A percentile compares a stretch with the other conserved stretches of the same genome.
Evolutionary conservation across 37 sponge, comb jelly and placozoan species (phyloP).

Genomic region (Mnemiopsis leidyi): DNA sequence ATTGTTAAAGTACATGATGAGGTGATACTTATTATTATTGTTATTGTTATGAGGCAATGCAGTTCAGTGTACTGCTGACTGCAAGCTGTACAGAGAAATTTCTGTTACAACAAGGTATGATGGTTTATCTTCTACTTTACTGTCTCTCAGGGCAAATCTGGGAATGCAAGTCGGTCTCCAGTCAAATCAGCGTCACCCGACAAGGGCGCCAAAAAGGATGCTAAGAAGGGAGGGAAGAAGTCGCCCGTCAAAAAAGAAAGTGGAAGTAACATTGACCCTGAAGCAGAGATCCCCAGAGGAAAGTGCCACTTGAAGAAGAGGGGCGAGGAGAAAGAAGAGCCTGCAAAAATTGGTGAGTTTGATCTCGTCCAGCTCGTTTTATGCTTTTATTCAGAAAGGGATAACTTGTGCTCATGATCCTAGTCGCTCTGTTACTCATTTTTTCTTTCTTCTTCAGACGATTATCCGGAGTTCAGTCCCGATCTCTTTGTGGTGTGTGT

Average conservation of each 20-base stretch:
- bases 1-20: no score
- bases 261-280: constrained; percentile 20
- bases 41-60: no score
- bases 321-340: constrained; percentile 57
- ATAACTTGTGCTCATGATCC: background rate
- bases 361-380: background rate
- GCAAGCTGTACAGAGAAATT: no score
- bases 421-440: no score
- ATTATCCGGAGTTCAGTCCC: constrained; percentile 47
- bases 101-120: no score
- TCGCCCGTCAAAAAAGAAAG: background rate
- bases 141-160: background rate
- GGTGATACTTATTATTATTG: no score
- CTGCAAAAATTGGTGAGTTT: constrained; percentile 44
- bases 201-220: background rate
- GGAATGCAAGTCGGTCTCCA: constrained; percentile 44
- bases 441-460: background rate
- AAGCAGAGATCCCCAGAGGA: constrained; percentile 4
- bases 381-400: background rate
- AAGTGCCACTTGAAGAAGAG: constrained; percentile 53
- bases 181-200: constrained; percentile 44
- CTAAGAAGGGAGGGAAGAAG: constrained; percentile 5
- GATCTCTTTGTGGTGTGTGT: constrained; percentile 35
- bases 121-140: no score
- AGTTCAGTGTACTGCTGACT: no score